Conservation (phyloP, 2,888 invertebrate species). For the Lithophane leautieri region DNA sequence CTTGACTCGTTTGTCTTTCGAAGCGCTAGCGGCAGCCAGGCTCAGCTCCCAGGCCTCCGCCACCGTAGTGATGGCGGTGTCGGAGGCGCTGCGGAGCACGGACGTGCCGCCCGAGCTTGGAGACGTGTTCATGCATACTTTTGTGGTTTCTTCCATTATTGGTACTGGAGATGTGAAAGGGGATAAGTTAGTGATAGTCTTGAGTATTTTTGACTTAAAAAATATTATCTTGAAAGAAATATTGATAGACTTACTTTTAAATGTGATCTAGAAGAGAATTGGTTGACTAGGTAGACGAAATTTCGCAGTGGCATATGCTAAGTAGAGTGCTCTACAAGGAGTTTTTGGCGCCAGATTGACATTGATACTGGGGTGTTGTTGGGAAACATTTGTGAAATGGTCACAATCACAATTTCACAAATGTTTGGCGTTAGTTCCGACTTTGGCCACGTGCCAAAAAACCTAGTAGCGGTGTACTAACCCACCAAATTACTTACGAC, state of each 20-base stretch:
- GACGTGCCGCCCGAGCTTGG: slow-evolving; percentile 89
- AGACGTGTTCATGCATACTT: slow-evolving; percentile 67
- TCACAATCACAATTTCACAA: not conserved
- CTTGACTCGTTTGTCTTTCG: slow-evolving; percentile 97
- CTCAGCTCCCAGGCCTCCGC: slow-evolving; percentile 95
- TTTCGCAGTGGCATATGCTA: not conserved
- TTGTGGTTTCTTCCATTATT: slow-evolving; percentile 78
- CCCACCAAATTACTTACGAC: not conserved
- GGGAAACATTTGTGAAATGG: not conserved
- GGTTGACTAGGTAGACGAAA: not conserved
- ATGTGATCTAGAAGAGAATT: not conserved
- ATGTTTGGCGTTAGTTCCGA: not conserved
- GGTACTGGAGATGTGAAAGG: slow-evolving; percentile 72
- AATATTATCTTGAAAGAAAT: too few relatives aligned
- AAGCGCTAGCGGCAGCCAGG: slow-evolving; percentile 96
- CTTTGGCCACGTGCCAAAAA: too few relatives aligned
- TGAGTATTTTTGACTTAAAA: not conserved
- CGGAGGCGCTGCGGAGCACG: slow-evolving; percentile 92
- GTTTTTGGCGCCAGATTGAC: not conserved
- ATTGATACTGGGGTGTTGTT: not conserved
- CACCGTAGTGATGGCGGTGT: slow-evolving; percentile 95
- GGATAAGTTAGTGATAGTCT: not conserved
- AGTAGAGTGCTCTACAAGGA: not conserved
- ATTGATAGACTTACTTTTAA: not conserved
- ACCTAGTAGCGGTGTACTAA: not conserved